phyloP scores from a whole-genome alignment of 1,140 invertebrate genomes.

The Melipona quadrifasciata region DNA sequence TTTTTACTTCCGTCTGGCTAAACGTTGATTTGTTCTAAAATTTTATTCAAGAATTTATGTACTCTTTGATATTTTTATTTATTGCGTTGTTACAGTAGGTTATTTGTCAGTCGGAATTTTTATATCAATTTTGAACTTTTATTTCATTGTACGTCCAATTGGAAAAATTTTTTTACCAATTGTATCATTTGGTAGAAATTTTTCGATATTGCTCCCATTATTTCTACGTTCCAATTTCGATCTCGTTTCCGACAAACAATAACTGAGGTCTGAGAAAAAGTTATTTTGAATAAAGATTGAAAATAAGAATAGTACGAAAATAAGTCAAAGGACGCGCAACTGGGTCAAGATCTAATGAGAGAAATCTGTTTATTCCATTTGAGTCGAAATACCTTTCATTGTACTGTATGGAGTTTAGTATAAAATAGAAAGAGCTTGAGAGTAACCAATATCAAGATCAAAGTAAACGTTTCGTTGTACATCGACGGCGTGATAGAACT shows the following conservation, averaged over 20 bases:
- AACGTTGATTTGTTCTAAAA: not conserved
- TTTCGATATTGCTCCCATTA: no score
- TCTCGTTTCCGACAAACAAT: no score
- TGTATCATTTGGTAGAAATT: not conserved
- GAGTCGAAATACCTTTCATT: not conserved
- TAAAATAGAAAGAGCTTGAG: not conserved
- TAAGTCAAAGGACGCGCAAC: no score
- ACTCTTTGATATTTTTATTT: not conserved
- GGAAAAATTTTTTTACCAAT: not conserved
- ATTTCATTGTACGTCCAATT: not conserved
- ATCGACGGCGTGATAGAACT: slow-evolving; percentile 1
- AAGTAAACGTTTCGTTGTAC: slow-evolving; percentile 9
- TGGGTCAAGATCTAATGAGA: no score
- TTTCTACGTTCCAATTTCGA: no score
- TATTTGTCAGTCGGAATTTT: not conserved
- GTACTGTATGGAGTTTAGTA: not conserved
- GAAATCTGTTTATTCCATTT: not conserved
- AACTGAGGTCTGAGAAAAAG: no score
- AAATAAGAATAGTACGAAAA: no score
- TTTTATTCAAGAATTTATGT: no score
- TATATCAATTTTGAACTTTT: not conserved
- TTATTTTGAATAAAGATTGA: no score
- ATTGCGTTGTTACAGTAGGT: not conserved
- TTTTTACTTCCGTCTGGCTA: not conserved
- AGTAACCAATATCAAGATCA: slow-evolving; percentile 29